Evolutionary conservation across 2,113 vertebrate genomes (phyloP).

Genomic region (Lycaon pictus): DNA sequence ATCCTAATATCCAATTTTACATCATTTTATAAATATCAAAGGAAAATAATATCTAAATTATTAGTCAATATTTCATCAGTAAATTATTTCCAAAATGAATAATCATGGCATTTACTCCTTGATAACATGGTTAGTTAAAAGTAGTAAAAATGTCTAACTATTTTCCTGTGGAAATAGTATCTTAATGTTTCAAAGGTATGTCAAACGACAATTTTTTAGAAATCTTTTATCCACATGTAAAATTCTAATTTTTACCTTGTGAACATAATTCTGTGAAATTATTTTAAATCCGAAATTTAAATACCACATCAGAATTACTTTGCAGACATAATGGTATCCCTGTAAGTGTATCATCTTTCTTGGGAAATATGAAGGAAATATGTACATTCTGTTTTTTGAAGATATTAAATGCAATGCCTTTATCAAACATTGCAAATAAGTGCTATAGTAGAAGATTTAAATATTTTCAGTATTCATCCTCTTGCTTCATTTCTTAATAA

Average conservation of each 20-base stretch:
- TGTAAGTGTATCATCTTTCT: constrained; percentile 29
- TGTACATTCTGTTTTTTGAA: constrained; percentile 57
- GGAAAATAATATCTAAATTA: constrained; percentile 18
- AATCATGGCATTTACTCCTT: constrained; percentile 64
- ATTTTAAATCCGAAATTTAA: constrained; percentile 70
- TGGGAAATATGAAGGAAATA: not conserved
- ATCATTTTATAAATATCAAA: not conserved
- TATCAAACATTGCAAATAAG: constrained; percentile 71
- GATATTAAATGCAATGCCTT: constrained; percentile 79
- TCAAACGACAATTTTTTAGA: constrained; percentile 77
- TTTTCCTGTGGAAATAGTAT: constrained; percentile 82
- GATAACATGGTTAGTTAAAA: constrained; percentile 75
- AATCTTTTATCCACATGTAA: constrained; percentile 69
- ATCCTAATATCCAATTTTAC: not conserved
- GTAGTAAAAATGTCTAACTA: constrained; percentile 71
- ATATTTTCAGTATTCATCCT: constrained; percentile 25
- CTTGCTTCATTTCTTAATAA: constrained; percentile 25
- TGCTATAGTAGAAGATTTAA: not conserved
- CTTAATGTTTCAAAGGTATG: constrained; percentile 72
- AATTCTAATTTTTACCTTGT: constrained; percentile 74
- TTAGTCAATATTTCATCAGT: constrained; percentile 46
- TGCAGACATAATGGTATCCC: not conserved
- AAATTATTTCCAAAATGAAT: constrained; percentile 36
- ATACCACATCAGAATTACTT: constrained; percentile 65
- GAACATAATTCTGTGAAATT: constrained; percentile 55